Conservation (phyloP, 2,113 vertebrate genomes). For the Megaceryle torquata region DNA sequence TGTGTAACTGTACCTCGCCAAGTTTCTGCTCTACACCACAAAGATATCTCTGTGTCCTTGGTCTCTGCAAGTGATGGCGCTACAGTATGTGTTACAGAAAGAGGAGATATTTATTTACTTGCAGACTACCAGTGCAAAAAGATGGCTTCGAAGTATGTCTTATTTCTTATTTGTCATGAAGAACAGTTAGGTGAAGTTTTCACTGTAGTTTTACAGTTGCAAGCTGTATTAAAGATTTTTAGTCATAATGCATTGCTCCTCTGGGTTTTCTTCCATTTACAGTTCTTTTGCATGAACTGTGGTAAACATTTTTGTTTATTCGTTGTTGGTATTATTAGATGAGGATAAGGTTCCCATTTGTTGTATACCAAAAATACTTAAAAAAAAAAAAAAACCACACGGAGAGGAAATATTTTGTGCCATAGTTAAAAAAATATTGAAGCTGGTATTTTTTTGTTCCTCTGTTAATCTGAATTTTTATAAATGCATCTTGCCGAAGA, state of each 20-base stretch:
- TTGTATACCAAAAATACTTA: background rate
- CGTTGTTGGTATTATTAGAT: background rate
- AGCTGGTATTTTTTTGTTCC: background rate
- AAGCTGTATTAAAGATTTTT: background rate
- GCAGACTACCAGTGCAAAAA: constrained; percentile 97
- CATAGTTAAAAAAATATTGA: accelerated
- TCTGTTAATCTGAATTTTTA: background rate
- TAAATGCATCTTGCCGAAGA: background rate
- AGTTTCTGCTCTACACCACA: constrained; percentile 93
- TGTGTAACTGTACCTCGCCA: constrained; percentile 87
- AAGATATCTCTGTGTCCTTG: constrained; percentile 85
- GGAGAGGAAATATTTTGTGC: background rate
- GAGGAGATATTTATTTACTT: constrained; percentile 92
- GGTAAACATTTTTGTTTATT: accelerated
- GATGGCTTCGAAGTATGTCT: constrained; percentile 90
- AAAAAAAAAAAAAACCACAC: background rate
- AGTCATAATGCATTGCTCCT: background rate
- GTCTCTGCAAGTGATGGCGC: constrained; percentile 90
- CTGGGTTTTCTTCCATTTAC: background rate
- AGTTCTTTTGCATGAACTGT: background rate
- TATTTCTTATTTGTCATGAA: background rate
- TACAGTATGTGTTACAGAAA: constrained; percentile 91
- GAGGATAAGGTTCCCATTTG: background rate
- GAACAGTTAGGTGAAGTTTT: background rate
- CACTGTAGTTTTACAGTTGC: background rate